Evolutionary conservation across 1,140 invertebrate species (phyloP).

Genomic region (Stratiolaelaps scimitus): DNA sequence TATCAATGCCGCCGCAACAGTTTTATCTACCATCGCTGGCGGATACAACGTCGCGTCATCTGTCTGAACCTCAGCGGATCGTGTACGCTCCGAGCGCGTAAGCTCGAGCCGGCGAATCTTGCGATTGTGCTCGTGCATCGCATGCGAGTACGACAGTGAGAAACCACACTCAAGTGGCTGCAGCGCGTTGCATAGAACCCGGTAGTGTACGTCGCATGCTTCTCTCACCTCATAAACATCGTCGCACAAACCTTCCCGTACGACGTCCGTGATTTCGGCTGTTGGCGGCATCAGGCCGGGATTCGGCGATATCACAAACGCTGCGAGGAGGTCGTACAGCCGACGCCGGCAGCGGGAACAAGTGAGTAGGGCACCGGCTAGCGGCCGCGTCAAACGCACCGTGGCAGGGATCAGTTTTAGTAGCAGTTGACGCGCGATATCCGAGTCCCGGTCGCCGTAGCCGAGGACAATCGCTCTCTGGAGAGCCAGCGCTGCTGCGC

Average conservation of each 20-base stretch:
- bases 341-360: not conserved
- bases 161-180: constrained; percentile 10
- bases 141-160: constrained; percentile 12
- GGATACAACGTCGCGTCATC: not conserved
- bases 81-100: constrained; percentile 8
- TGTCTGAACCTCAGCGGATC: not conserved
- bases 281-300: not conserved
- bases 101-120: not conserved
- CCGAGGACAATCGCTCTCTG: not conserved
- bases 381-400: not conserved
- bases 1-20: no score
- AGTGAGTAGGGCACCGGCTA: not conserved
- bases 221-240: not conserved
- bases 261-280: constrained; percentile 7
- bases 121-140: constrained; percentile 20
- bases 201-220: not conserved
- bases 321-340: not conserved
- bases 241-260: not conserved
- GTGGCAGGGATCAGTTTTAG: constrained; percentile 1
- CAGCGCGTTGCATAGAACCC: not conserved
- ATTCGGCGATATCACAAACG: not conserved
- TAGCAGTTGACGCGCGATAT: not conserved
- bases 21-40: not conserved
- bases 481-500: not conserved
- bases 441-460: constrained; percentile 7